These are phyloP conservation scores for Dipodomys ordii DNA, from an alignment of 2,113 vertebrate species.

Conservation along the genomic window DNA sequence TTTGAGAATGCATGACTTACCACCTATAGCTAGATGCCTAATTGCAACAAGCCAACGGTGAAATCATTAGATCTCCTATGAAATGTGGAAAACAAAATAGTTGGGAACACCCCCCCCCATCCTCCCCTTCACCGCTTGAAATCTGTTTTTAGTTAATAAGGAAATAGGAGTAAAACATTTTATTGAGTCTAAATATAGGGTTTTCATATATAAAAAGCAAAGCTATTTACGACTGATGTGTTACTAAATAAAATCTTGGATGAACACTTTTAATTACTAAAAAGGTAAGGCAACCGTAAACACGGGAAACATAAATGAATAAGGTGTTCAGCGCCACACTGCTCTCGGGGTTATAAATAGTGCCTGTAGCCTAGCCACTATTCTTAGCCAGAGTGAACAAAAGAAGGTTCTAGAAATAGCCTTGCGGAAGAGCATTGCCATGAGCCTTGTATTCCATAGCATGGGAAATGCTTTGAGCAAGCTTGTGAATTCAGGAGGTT, in stretches of 20 bases:
- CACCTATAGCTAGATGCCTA: neutral
- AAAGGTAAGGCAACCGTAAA: conserved; percentile 88
- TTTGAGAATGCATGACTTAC: neutral
- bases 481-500: conserved; percentile 84
- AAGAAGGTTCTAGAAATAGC: conserved; percentile 95
- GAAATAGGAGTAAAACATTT: conserved; percentile 77
- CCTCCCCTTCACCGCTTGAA: neutral
- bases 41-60: conserved; percentile 29
- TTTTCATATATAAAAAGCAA: conserved; percentile 85
- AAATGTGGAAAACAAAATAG: conserved; percentile 70
- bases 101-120: too few relatives aligned
- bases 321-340: conserved; percentile 89
- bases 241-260: conserved; percentile 89
- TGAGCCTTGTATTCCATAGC: conserved; percentile 91
- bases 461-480: conserved; percentile 86
- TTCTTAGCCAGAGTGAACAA: conserved; percentile 97
- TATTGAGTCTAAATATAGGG: conserved; percentile 83
- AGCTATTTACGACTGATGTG: conserved; percentile 87
- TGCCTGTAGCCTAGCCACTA: conserved; percentile 88
- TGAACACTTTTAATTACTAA: conserved; percentile 85
- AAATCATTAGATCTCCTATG: conserved; percentile 25
- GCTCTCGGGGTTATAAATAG: conserved; percentile 94
- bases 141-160: conserved; percentile 81
- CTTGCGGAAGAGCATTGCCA: conserved; percentile 87
- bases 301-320: conserved; percentile 95